These are phyloP conservation scores for Odontophorus gujanensis DNA, from an alignment of 2,113 vertebrate species.

Conservation along the genomic window DNA sequence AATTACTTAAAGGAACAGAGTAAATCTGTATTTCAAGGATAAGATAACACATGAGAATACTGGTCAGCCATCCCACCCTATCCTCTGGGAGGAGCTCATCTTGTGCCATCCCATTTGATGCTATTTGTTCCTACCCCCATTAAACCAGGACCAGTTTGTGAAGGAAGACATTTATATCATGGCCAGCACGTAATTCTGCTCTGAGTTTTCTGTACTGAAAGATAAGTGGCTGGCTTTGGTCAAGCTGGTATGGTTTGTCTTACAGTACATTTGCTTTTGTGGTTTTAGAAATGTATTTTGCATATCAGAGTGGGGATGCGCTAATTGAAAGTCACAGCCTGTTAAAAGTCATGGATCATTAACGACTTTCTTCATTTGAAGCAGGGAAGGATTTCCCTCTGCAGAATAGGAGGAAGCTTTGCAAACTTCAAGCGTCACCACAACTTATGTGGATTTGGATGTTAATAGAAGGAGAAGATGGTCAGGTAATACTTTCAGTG, in stretches of 20 bases:
- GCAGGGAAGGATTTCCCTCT: background rate
- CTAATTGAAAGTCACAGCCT: background rate
- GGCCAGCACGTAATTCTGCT: background rate
- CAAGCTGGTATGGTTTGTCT: background rate
- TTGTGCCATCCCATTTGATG: background rate
- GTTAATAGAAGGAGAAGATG: background rate
- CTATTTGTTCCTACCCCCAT: background rate
- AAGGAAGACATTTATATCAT: background rate
- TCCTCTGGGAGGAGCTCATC: background rate
- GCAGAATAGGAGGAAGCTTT: background rate
- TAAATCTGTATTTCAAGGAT: background rate
- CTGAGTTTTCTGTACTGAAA: background rate
- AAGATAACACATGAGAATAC: background rate
- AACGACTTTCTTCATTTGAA: background rate
- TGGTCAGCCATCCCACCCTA: background rate
- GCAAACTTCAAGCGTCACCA: background rate
- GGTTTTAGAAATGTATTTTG: background rate
- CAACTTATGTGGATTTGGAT: background rate
- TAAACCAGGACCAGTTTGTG: background rate
- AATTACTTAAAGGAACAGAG: background rate
- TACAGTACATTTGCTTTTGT: fast-evolving
- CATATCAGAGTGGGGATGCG: background rate
- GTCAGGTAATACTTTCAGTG: background rate
- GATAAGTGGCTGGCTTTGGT: background rate
- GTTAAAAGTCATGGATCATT: background rate